Evolutionary conservation across 2,113 vertebrate species (phyloP).

Genomic region (Solea solea): DNA sequence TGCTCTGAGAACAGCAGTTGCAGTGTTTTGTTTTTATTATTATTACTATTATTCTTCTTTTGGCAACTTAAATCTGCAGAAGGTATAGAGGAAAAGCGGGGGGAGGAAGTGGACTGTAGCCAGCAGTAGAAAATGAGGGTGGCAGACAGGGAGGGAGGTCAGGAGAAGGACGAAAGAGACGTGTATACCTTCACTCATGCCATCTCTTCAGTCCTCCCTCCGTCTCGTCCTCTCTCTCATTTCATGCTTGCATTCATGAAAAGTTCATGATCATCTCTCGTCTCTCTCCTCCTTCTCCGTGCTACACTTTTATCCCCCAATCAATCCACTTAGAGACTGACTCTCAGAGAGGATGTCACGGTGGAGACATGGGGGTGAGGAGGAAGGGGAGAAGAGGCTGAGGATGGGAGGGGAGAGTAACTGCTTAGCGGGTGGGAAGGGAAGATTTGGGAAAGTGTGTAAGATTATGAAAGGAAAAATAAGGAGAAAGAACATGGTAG

Average conservation of each 20-base stretch:
- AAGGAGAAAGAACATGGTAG: constrained; percentile 29
- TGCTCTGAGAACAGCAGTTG: constrained; percentile 6
- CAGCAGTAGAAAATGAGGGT: constrained; percentile 10
- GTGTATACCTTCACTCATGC: constrained; percentile 43
- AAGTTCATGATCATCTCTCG: constrained; percentile 50
- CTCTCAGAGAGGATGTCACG: constrained; percentile 55
- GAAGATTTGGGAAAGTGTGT: too few species aligned
- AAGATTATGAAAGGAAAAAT: constrained; percentile 17
- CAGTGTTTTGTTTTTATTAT: neutral
- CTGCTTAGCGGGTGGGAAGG: too few species aligned
- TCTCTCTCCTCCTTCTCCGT: constrained; percentile 25
- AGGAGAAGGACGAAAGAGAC: constrained; percentile 12
- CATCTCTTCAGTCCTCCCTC: constrained; percentile 3
- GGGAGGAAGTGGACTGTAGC: neutral
- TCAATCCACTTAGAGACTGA: constrained; percentile 75
- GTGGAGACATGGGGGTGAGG: constrained; percentile 42
- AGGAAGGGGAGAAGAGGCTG: constrained; percentile 15
- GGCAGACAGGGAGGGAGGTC: neutral
- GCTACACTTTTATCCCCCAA: constrained; percentile 48
- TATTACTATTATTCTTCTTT: constrained; percentile 4
- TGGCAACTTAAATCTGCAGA: constrained; percentile 16
- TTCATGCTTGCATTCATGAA: constrained; percentile 50
- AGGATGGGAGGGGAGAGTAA: constrained; percentile 34
- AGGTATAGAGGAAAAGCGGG: constrained; percentile 4
- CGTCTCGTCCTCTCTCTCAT: neutral